Conservation (phyloP, 2,113 vertebrate species). For the Apteryx mantelli region DNA sequence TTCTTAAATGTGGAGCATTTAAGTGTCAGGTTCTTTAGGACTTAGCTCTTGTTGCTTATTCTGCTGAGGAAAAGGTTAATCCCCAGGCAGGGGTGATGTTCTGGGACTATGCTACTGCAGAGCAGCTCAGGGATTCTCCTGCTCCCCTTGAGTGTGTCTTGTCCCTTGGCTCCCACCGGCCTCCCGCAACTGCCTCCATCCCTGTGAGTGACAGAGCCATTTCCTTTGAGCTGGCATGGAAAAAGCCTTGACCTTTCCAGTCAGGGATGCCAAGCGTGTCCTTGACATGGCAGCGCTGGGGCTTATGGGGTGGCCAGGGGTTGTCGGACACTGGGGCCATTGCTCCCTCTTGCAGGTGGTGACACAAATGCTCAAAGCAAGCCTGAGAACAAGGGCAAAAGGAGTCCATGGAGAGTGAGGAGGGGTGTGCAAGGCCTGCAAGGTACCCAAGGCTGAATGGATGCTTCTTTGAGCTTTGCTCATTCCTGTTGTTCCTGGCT, state of each 20-base stretch:
- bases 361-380: not conserved
- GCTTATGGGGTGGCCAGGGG: not conserved
- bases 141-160: not conserved
- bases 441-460: not conserved
- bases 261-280: rapidly evolving
- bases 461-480: no score
- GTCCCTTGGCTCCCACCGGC: not conserved
- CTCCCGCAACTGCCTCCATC: not conserved
- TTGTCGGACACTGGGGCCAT: not conserved
- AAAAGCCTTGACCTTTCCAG: not conserved
- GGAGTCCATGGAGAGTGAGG: not conserved
- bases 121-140: not conserved
- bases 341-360: not conserved
- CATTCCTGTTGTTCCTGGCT: no score
- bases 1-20: not conserved
- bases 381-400: not conserved
- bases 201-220: rapidly evolving
- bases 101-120: not conserved
- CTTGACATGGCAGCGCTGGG: not conserved
- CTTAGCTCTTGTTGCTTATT: not conserved
- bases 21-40: not conserved
- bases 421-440: not conserved
- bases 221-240: not conserved
- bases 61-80: not conserved
- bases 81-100: not conserved